Conservation (phyloP, 2,113 vertebrate species). For the Panthera uncia region DNA sequence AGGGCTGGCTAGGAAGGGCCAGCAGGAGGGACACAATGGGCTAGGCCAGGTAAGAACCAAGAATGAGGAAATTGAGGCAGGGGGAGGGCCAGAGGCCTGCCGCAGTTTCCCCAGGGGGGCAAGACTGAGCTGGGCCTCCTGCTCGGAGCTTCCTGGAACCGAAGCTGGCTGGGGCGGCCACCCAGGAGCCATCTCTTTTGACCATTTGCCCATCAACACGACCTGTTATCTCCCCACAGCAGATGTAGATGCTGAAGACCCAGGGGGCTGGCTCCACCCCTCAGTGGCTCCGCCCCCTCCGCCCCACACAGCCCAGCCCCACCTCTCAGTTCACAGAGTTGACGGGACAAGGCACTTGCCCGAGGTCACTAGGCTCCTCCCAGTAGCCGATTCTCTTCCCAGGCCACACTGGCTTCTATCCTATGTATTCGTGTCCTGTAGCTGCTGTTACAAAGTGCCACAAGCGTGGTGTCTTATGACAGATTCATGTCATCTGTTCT, state of each 20-base stretch:
- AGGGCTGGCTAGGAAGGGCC: not conserved
- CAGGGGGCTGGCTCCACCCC: not conserved
- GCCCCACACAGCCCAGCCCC: not conserved
- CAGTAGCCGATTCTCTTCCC: not conserved
- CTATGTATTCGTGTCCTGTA: fast-evolving
- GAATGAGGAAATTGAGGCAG: not conserved
- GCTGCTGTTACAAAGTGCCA: not conserved
- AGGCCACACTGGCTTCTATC: fast-evolving
- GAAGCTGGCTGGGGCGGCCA: not conserved
- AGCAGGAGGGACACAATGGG: too few relatives aligned
- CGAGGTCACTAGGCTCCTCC: not conserved
- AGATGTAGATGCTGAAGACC: not conserved
- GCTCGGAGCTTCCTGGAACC: not conserved
- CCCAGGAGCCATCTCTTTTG: not conserved
- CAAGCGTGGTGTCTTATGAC: not conserved
- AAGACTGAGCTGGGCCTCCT: not conserved
- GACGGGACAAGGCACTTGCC: not conserved
- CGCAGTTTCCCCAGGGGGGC: not conserved
- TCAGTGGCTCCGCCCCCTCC: not conserved
- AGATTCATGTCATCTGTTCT: too few relatives aligned
- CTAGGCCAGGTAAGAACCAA: not conserved
- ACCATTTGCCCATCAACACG: not conserved
- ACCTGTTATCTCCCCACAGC: not conserved
- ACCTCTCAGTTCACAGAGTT: not conserved
- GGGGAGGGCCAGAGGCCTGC: not conserved